Conservation (phyloP, 1,140 invertebrate genomes). For the Halictus rubicundus region DNA sequence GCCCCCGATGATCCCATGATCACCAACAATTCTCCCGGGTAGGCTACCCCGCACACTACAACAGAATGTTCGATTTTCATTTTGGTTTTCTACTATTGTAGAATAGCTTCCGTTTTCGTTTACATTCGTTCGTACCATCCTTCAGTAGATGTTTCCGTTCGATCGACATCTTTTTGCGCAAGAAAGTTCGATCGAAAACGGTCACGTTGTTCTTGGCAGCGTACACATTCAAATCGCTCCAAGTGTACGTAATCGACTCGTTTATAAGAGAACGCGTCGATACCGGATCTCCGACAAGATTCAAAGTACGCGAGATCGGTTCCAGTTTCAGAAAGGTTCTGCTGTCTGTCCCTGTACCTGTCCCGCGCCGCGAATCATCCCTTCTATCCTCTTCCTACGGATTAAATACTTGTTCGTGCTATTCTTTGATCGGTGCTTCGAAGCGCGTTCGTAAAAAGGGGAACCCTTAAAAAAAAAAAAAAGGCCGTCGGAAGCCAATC, state of each 20-base stretch:
- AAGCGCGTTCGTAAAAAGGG: no score
- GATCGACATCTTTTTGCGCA: slow-evolving; percentile 53
- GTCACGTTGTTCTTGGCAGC: slow-evolving; percentile 54
- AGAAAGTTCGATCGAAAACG: slow-evolving; percentile 57
- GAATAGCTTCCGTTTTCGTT: background rate
- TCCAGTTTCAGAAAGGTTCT: slow-evolving; percentile 58
- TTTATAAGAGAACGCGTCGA: background rate
- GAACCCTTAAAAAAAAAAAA: no score
- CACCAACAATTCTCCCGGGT: slow-evolving; percentile 93
- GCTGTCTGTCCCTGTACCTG: no score
- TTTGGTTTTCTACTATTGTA: no score
- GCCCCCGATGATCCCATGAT: slow-evolving; percentile 97
- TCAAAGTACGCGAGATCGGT: slow-evolving; percentile 47
- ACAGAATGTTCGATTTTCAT: slow-evolving; percentile 30
- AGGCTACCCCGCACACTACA: slow-evolving; percentile 91
- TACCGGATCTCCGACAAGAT: background rate
- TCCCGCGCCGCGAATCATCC: background rate
- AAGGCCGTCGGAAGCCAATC: no score
- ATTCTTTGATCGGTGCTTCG: no score
- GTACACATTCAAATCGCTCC: slow-evolving; percentile 74
- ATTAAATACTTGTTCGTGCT: background rate
- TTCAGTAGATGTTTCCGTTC: slow-evolving; percentile 71
- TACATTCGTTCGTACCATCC: slow-evolving; percentile 61
- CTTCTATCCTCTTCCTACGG: slow-evolving; percentile 34
- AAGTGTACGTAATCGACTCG: slow-evolving; percentile 70